Evolutionary conservation across 2,888 invertebrate species (phyloP), one percentile per base, ranked within the genome.

Genomic region (Cryptocephalus primarius): DNA sequence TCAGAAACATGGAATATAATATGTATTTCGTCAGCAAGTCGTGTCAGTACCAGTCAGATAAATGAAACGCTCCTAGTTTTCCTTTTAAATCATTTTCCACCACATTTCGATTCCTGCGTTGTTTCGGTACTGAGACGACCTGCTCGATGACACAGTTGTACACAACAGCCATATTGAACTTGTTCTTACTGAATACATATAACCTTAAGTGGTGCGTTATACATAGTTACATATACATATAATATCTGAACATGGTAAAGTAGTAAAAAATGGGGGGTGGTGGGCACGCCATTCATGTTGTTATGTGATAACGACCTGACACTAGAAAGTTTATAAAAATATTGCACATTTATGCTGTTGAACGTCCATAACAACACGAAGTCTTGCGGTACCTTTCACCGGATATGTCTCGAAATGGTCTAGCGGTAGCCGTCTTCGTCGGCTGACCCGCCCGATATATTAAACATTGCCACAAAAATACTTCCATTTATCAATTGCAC

Each of bases 331-430:
- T 61, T 67, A 68, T 62, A 67, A 68, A 67, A 68, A 68, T 68
- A 67, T 66, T 64, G 59, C 61, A 59, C 10, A 40, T 12, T 12
- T 40, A n/a, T 40, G 11, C 22, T 40, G 53, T 48, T 52, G 55
- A 52, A 47, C 54, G 51, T 51, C 57, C 69, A 67, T 66, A 62
- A 61, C 57, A 65, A 66, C 66, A 67, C 66, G 64, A 68, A 66
- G 63, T 53, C 50, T 54, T 53, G 63, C 62, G 55, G 36, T 57
- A 52, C 53, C 58, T 61, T 48, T 56, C 57, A 60, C 67, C 66
- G 62, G 70, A 69, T 70, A 70, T 70, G 70, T 70, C 65, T 69
- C 57, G 70, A 69, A 70, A 69, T 70, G 70, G 70, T 70, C 70
- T 67, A 66, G 68, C 66, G 47, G 56, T 53, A 58, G 56, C 61